These are phyloP conservation scores for Dolichallabes microphthalmus DNA, from an alignment of 2,113 vertebrate genomes.

Conservation along the genomic window DNA sequence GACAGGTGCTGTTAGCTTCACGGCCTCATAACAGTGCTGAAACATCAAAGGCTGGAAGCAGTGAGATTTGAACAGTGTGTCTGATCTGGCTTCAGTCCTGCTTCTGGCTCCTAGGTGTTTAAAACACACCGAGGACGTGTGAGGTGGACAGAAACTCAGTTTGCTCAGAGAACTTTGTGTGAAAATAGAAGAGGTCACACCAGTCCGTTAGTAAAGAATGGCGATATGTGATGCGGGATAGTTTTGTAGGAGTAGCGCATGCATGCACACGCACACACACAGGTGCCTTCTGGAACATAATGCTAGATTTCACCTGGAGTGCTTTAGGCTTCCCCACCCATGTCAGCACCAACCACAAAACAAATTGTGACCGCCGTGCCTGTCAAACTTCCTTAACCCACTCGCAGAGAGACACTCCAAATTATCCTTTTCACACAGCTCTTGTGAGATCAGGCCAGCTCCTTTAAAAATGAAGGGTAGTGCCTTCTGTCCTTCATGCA, in stretches of 20 bases:
- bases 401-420: not conserved
- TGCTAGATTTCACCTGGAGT: conserved; percentile 30
- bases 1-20: conserved; percentile 53
- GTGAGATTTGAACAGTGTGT: conserved; percentile 43
- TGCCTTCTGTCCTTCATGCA: conserved; percentile 23
- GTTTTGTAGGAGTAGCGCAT: not conserved
- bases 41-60: conserved; percentile 52
- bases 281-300: conserved; percentile 19
- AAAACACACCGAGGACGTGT: conserved; percentile 29
- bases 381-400: not conserved
- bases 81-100: conserved; percentile 40
- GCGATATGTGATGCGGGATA: not conserved
- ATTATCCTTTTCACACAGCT: not conserved
- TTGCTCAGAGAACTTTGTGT: conserved; percentile 33
- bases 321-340: conserved; percentile 21
- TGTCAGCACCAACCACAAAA: conserved; percentile 25
- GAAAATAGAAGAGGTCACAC: conserved; percentile 46
- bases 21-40: conserved; percentile 43
- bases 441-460: not conserved
- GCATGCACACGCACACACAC: conserved; percentile 1
- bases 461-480: conserved; percentile 1
- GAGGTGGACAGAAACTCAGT: conserved; percentile 15
- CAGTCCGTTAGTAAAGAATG: conserved; percentile 44
- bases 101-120: conserved; percentile 36
- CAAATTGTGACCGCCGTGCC: not conserved